Base-by-base conservation (phyloP, 2,888 invertebrate species). In the Congeria kusceri region DNA sequence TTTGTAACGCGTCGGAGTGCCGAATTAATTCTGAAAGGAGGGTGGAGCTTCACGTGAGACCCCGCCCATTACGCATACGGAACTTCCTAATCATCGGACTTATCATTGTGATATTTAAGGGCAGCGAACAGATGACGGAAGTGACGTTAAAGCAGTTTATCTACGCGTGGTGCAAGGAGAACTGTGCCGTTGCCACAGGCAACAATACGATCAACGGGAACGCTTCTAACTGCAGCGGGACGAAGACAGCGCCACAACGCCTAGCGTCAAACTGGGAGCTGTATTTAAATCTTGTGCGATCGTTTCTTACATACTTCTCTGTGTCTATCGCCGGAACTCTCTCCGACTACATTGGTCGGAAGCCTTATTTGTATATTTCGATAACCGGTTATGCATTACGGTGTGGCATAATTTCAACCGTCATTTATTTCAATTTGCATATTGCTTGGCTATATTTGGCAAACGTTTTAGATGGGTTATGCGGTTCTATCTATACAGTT, bases 311-410 rank as follows among this genome's bases (percentile, higher is more conserved):
- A n/a, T 76, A 59, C 20, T 39, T 76, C 32, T 59, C 65, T 20
- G 46, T 70, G 18, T 59, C 65, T n/a, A 44, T 49, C n/a, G 65
- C 28, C 18, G 76, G 76, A 3, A 69, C 70, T 20, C 20, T 76
- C 23, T 76, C 76, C 3, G 76, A 76, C 46, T 66, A 65, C 20
- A 20, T 59, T n/a, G 76, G 76, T 11, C 49, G 76, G 32, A 76
- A 76, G 20, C 20, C 27, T 7, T 70, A 70, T 29, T n/a, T 70
- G 11, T 76, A 65, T 44, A 28, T 76, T 18, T 32, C 59, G 2
- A 1, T 70, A 18, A 39, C 58, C 27, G 76, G 76, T 3, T 66
- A 32, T 25, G 27, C 65, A 18, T 11, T 76, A 5, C 58, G 32
- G 57, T 70, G 27, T 56, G 53, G 39, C 15, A 56, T 64, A 28